Base-by-base conservation (phyloP, 1,140 invertebrate genomes). In the Andricus grossulariae region DNA sequence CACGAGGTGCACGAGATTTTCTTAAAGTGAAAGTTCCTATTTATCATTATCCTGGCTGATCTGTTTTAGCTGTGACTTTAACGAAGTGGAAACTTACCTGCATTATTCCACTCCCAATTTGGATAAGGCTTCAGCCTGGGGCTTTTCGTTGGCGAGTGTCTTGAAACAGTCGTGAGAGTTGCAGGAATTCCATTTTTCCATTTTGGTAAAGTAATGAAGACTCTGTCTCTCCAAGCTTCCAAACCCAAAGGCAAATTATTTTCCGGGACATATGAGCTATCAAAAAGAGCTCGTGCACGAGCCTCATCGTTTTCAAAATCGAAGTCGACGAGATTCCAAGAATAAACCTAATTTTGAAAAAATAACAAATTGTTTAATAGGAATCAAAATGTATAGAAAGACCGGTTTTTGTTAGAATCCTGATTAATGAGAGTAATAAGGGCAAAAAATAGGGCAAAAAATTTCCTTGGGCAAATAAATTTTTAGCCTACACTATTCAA, bases 131-230 rank as follows among this genome's bases (percentile, higher is more conserved):
- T 92, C 16, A 97, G 86, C 18, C 91, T 88, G 0, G 96, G 96
- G 32, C 94, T 95, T 12, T 89, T 89, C 15, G 93, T 92, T 7
- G 85, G 89, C 0, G 92, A 88, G 12, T 92, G 88, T 74, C 92
- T 89, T 0, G 93, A 91, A 0, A 96, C 88, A 0, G 93, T 89
- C 1, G 93, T 92, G 21, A 96, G 88, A 0, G 95, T 96, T 0
- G 93, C 94, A 80, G 93, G 97, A 75, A 95, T 93, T 73, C 94
- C 97, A 86, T 85, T 94, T 89, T 94, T 98, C 98, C 93, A 99
- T 86, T 94, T 97, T 84, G 93, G 95, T 66, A 95, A 88, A 15
- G 95, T 94, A 2, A 96, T 90, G 81, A 94, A 96, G 3, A 96
- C 87, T 51, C 94, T 93, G 39, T 95, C 92, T 4, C 91, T 90